Conservation (phyloP, 2,113 vertebrate species). For the cattle (Bos taurus) region ARS-UCD2.0 NC_037340.1:63401001-63401500, state of each 20-base stretch:
- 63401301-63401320: slow-evolving; percentile 6
- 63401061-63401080: background rate
- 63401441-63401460: background rate
- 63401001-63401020: background rate
- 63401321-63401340: slow-evolving; percentile 41
- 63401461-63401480: background rate
- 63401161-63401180: background rate
- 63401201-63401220: background rate
- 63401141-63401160: background rate
- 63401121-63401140: background rate
- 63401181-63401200: background rate
- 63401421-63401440: background rate
- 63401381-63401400: slow-evolving; percentile 51
- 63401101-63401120: background rate
- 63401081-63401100: background rate
- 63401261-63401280: slow-evolving; percentile 38
- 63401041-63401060: background rate
- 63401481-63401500: background rate
- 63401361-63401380: slow-evolving; percentile 49
- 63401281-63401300: background rate
- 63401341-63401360: slow-evolving; percentile 25
- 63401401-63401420: slow-evolving; percentile 37
- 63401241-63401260: background rate
- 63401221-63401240: background rate
- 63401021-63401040: background rate